Percentiles rank a stretch among this genome's conserved stretches.
phyloP scores from a whole-genome alignment of 2,888 invertebrate genomes.

The Morpho deidamia region DNA sequence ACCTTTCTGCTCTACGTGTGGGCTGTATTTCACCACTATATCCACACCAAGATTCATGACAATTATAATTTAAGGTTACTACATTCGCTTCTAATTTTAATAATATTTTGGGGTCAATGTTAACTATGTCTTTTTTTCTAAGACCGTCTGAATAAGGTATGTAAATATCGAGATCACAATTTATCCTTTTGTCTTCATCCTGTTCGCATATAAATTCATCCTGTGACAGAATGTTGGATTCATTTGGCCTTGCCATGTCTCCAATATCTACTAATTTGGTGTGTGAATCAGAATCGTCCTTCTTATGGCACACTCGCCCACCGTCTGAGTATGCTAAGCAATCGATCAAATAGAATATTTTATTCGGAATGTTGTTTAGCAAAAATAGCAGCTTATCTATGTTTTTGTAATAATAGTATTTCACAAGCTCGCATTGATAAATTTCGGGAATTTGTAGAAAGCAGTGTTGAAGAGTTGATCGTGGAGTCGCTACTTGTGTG shows the following conservation, averaged over 20 bases:
- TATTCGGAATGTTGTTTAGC: slow-evolving; percentile 41
- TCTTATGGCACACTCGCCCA: slow-evolving; percentile 57
- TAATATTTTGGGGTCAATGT: slow-evolving; percentile 41
- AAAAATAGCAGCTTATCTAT: slow-evolving; percentile 58
- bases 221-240: slow-evolving; percentile 49
- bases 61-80: slow-evolving; percentile 41
- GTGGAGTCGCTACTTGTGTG: slow-evolving; percentile 43
- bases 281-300: slow-evolving; percentile 40
- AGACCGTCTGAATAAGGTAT: slow-evolving; percentile 46
- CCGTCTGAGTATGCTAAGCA: slow-evolving; percentile 57
- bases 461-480: slow-evolving; percentile 43
- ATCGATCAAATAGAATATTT: slow-evolving; percentile 56
- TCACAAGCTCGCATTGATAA: slow-evolving; percentile 47
- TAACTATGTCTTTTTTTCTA: slow-evolving; percentile 37
- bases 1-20: slow-evolving; percentile 33
- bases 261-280: slow-evolving; percentile 51
- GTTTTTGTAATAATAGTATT: slow-evolving; percentile 54
- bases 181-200: slow-evolving; percentile 33
- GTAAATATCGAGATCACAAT: slow-evolving; percentile 53
- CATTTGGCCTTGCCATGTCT: slow-evolving; percentile 48
- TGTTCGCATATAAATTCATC: slow-evolving; percentile 66
- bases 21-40: slow-evolving; percentile 39
- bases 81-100: slow-evolving; percentile 44
- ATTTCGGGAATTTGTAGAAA: slow-evolving; percentile 31
- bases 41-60: slow-evolving; percentile 53